Evolutionary conservation across 2,113 vertebrate species (phyloP).

Genomic region (Takifugu flavidus): DNA sequence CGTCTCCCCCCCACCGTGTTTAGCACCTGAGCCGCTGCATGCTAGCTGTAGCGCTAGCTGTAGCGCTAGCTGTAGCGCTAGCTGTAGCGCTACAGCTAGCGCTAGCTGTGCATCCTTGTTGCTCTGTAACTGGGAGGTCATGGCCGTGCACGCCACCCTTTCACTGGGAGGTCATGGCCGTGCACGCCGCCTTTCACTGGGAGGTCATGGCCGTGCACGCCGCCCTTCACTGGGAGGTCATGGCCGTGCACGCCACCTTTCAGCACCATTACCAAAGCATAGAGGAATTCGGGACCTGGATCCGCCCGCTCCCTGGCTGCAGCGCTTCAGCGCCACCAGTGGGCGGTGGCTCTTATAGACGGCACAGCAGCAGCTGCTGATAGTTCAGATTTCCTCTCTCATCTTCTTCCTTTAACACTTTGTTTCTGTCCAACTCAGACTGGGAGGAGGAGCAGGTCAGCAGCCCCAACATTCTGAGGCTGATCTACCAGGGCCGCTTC

Average conservation of each 20-base stretch:
- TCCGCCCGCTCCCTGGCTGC: conserved; percentile 41
- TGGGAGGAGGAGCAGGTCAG: conserved; percentile 98
- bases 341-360: neutral
- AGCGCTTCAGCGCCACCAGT: conserved; percentile 17
- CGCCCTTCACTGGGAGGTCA: no score
- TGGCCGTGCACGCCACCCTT: no score
- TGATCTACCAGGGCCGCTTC: conserved; percentile 99
- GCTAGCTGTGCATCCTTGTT: conserved; percentile 17
- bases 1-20: no score
- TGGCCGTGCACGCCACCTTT: conserved; percentile 17
- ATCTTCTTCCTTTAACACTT: conserved; percentile 1
- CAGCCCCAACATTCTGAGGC: conserved; percentile 94
- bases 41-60: neutral
- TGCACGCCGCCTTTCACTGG: no score
- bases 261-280: conserved; percentile 36
- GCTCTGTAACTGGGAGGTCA: neutral
- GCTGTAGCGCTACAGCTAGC: neutral
- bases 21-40: no score
- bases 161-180: no score
- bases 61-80: neutral
- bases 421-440: conserved; percentile 72
- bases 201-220: no score
- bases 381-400: neutral
- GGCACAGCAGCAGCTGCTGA: no score
- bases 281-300: conserved; percentile 46